Percentiles rank a stretch among this genome's conserved stretches.
phyloP scores from a whole-genome alignment of 2,888 invertebrate species.

The Abrostola tripartita region DNA sequence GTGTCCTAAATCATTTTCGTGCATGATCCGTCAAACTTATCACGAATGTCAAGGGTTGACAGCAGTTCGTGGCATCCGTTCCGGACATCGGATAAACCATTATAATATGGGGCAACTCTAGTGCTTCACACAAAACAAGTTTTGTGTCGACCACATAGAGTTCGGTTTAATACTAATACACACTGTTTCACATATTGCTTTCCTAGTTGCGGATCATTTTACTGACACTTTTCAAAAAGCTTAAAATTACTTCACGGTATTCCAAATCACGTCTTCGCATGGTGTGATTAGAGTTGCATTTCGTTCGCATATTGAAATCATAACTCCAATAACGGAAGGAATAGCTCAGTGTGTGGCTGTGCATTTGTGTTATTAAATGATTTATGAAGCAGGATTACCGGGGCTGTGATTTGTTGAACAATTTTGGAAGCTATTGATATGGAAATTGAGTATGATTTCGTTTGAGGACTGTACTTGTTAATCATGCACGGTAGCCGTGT shows the following conservation, averaged over 20 bases:
- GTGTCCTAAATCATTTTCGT: slow-evolving; percentile 76
- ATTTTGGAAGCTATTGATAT: slow-evolving; percentile 72
- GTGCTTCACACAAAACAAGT: slow-evolving; percentile 57
- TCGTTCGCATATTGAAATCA: slow-evolving; percentile 54
- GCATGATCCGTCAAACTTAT: slow-evolving; percentile 84
- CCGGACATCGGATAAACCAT: slow-evolving; percentile 77
- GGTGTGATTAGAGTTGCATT: slow-evolving; percentile 55
- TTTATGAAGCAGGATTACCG: slow-evolving; percentile 86
- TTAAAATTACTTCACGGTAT: slow-evolving; percentile 51
- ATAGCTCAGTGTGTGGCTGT: slow-evolving; percentile 86
- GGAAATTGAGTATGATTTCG: slow-evolving; percentile 68
- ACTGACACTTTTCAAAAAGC: slow-evolving; percentile 68
- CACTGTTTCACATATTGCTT: slow-evolving; percentile 67
- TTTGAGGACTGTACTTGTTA: slow-evolving; percentile 66
- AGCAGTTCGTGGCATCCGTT: slow-evolving; percentile 82
- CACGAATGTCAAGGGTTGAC: slow-evolving; percentile 85
- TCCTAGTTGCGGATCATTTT: slow-evolving; percentile 62
- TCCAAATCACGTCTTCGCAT: slow-evolving; percentile 50
- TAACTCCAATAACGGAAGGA: slow-evolving; percentile 82
- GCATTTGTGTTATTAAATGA: slow-evolving; percentile 88
- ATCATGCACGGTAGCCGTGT: slow-evolving; percentile 85
- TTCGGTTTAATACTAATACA: slow-evolving; percentile 58
- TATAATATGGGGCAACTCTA: slow-evolving; percentile 59
- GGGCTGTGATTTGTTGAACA: slow-evolving; percentile 63
- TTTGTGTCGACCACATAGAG: slow-evolving; percentile 57